A percentile compares a stretch with the other conserved stretches of the same genome.
Evolutionary conservation across 2,113 vertebrate species (phyloP).

Genomic region (Xiphias gladius): DNA sequence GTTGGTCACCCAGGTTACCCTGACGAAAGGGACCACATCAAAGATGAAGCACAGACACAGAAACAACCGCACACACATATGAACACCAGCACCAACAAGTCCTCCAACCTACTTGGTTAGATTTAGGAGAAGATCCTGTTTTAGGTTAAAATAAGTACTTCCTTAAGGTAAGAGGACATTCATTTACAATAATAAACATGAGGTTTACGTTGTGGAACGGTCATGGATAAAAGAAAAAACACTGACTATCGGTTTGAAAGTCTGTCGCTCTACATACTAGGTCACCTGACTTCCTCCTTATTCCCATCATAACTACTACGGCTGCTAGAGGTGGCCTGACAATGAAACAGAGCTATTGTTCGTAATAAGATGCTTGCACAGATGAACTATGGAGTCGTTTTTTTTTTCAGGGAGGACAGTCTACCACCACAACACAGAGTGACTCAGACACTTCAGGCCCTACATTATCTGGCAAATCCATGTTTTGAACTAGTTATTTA

Average conservation of each 20-base stretch:
- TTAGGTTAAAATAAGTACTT: not conserved
- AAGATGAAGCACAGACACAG: slow-evolving; percentile 25
- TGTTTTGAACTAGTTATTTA: not conserved
- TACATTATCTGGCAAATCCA: not conserved
- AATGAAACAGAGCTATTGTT: not conserved
- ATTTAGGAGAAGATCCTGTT: not conserved
- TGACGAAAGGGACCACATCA: slow-evolving; percentile 27
- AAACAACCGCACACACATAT: not conserved
- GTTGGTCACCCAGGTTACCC: not conserved
- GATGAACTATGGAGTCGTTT: too few relatives aligned
- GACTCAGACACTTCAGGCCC: not conserved
- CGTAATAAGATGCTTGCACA: not conserved
- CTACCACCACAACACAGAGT: not conserved
- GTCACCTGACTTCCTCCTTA: too few relatives aligned
- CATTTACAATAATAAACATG: not conserved
- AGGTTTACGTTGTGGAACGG: too few relatives aligned
- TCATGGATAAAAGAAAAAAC: too few relatives aligned
- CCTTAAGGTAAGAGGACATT: too few relatives aligned
- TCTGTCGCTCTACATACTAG: too few relatives aligned
- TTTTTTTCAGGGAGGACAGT: too few relatives aligned
- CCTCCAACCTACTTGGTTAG: not conserved
- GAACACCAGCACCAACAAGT: not conserved
- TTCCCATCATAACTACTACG: not conserved
- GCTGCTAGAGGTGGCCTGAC: too few relatives aligned
- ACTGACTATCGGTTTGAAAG: too few relatives aligned